Conservation (phyloP, 1,140 invertebrate species). For the Leptopilina clavipes region DNA sequence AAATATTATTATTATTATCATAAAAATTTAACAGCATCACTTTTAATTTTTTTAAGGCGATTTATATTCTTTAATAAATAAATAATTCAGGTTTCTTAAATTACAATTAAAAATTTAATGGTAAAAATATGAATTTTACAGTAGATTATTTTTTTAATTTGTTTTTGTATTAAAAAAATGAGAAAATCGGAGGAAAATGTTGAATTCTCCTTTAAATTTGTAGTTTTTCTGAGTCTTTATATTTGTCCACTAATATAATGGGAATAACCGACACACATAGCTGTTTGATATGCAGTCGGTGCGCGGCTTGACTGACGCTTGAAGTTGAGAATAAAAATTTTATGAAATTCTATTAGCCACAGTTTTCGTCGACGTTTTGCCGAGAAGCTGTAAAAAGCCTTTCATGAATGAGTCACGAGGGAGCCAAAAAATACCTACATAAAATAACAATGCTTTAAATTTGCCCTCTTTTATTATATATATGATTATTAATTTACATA, state of each 20-base stretch:
- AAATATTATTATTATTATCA: no score
- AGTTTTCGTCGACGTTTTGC: constrained; percentile 66
- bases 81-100: no score
- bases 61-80: no score
- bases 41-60: no score
- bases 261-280: constrained; percentile 34
- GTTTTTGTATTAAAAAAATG: no score
- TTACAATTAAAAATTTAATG: no score
- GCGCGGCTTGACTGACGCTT: constrained; percentile 73
- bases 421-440: constrained; percentile 43
- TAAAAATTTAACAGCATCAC: no score
- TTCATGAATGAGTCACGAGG: constrained; percentile 52
- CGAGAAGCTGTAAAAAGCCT: constrained; percentile 54
- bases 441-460: constrained; percentile 4
- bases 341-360: constrained; percentile 75
- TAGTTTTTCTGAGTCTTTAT: not conserved
- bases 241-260: not conserved
- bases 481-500: not conserved
- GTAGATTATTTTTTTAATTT: no score
- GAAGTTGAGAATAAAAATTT: constrained; percentile 75
- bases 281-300: constrained; percentile 72
- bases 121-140: no score
- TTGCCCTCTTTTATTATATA: not conserved
- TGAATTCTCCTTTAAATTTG: not conserved
- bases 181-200: not conserved